These are phyloP conservation scores for Polyploca ridens DNA, from an alignment of 2,888 invertebrate genomes.

Conservation along the genomic window DNA sequence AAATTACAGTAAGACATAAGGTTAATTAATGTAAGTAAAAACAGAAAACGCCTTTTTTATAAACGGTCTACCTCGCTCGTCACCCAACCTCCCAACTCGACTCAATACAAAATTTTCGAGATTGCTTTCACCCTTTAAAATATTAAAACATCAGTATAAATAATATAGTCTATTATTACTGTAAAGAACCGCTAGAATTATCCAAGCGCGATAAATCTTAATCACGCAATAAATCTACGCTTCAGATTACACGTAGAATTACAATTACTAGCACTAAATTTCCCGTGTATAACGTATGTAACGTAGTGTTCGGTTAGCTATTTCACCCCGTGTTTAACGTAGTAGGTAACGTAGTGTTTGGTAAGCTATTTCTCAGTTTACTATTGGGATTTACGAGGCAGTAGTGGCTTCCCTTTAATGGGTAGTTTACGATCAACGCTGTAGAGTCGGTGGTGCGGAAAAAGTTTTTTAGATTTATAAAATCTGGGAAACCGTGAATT, in stretches of 20 bases:
- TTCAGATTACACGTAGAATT: conserved; percentile 10
- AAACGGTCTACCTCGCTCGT: too few species aligned
- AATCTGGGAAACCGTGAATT: conserved; percentile 9
- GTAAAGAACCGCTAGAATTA: not conserved
- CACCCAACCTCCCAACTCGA: too few species aligned
- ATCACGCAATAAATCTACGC: conserved; percentile 23
- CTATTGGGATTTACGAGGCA: conserved; percentile 31
- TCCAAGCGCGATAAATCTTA: conserved; percentile 20
- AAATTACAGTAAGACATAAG: too few species aligned
- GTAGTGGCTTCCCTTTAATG: conserved; percentile 32
- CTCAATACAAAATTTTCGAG: too few species aligned
- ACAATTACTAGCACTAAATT: conserved; percentile 23
- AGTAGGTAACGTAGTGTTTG: conserved; percentile 10
- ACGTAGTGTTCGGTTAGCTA: conserved; percentile 17
- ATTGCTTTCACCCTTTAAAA: too few species aligned
- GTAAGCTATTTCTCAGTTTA: conserved; percentile 20
- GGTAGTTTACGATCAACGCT: conserved; percentile 31
- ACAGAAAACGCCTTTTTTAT: too few species aligned
- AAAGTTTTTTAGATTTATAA: conserved; percentile 23
- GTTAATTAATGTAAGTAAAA: too few species aligned
- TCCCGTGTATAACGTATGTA: conserved; percentile 13
- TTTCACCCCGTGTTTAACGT: conserved; percentile 18
- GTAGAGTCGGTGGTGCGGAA: conserved; percentile 25
- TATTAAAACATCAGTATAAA: not conserved
- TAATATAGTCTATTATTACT: not conserved